Base-by-base conservation (phyloP, 2,888 invertebrate species). In the Pyrochroa serraticornis region DNA sequence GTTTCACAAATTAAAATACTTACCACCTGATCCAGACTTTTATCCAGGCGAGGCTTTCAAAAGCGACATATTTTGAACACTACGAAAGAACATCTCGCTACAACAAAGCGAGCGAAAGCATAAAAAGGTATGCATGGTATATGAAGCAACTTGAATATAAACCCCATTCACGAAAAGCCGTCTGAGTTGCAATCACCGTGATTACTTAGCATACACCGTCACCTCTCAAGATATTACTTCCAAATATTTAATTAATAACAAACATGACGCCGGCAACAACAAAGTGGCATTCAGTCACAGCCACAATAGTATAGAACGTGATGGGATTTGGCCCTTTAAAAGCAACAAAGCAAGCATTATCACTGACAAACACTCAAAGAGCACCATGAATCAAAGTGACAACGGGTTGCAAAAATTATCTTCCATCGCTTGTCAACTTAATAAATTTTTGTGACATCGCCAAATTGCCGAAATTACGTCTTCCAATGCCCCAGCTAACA, bases 131-230 rank as follows among this genome's bases (percentile, higher is more conserved):
- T 58, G 59, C 51, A 58, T 58, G 53, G 45, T 58, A 61, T 59
- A 57, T 63, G 63, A 61, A 61, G 63, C 54, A 63, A 64, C 55
- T 37, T 58, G 63, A 63, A 66, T 60, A 65, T 63, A 63, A 67
- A 63, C 59, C 50, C 55, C 58, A 66, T 65, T 68, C 65, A 65
- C 58, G 56, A 54, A 63, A 55, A 60, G 62, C 64, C 59, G 66
- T 58, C 66, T 60, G 58, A 60, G 55, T 61, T 50, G 62, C 64
- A 68, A 68, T 68, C 65, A 64, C 59, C 56, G 60, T 66, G 65
- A 68, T 68, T 68, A 66, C 60, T 47, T 46, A 37, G 52, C 52
- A 52, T 34, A 39, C 37, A 43, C 36, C 3, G 38, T 30, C 45
- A 44, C 48, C 44, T 48, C 37, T 49, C 38, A 38, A 44, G 45